These are phyloP conservation scores for Thryonomys swinderianus DNA, from an alignment of 2,113 vertebrate genomes.

Conservation along the genomic window DNA sequence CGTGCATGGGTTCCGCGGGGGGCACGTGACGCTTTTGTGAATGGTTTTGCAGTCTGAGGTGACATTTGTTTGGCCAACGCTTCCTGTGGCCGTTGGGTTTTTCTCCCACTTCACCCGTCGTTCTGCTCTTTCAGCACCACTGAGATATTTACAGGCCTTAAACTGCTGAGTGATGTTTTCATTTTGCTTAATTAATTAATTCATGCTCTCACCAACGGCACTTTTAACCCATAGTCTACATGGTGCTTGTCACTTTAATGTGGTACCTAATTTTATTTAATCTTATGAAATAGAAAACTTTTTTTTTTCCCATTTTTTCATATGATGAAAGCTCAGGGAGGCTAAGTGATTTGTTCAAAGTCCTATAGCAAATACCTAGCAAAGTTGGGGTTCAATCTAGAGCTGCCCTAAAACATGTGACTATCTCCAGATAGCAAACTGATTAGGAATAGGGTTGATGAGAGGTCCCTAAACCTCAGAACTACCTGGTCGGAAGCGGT, in stretches of 20 bases:
- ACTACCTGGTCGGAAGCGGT: not conserved
- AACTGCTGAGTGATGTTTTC: slow-evolving; percentile 54
- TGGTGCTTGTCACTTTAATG: not conserved
- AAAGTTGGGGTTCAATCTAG: slow-evolving; percentile 23
- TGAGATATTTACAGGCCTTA: not conserved
- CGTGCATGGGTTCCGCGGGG: not conserved
- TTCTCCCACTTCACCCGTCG: not conserved
- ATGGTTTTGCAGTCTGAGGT: not conserved
- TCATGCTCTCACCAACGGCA: not conserved
- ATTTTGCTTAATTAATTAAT: slow-evolving; percentile 17
- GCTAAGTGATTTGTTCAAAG: not conserved
- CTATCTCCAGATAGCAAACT: not conserved
- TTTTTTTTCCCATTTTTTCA: not conserved
- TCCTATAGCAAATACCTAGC: not conserved
- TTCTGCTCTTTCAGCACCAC: not conserved
- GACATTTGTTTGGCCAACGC: not conserved
- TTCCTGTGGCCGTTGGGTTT: slow-evolving; percentile 32
- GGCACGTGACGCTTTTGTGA: not conserved
- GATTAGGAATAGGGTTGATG: not conserved
- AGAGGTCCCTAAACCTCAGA: not conserved
- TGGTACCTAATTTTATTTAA: not conserved
- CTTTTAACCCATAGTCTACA: not conserved
- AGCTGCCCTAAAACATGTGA: not conserved
- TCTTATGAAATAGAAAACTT: not conserved
- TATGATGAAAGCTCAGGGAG: not conserved